Percentiles rank a stretch among this genome's conserved stretches.
Conservation (phyloP, 2,888 invertebrate genomes). For the Protophormia terraenovae region DNA sequence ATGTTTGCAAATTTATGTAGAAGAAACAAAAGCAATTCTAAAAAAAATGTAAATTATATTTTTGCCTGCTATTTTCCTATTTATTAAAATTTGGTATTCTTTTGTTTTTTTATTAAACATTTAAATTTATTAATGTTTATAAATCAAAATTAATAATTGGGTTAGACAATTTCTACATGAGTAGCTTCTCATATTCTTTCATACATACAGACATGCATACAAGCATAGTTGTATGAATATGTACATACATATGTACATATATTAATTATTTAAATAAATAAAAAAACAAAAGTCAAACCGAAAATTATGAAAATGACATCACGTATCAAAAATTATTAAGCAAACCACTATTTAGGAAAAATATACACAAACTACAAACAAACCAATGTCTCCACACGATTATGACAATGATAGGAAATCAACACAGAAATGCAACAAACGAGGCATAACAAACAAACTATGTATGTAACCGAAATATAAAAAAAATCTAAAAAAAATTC, state of each 20-base stretch:
- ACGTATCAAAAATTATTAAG: constrained; percentile 63
- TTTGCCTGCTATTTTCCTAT: not conserved
- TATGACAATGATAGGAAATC: constrained; percentile 50
- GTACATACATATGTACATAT: no score
- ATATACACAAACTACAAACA: not conserved
- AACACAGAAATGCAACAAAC: constrained; percentile 40
- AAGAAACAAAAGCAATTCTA: no score
- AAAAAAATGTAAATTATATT: no score
- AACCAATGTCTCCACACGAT: constrained; percentile 32
- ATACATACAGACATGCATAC: not conserved
- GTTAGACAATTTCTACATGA: constrained; percentile 60
- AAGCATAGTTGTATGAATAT: not conserved
- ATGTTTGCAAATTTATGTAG: no score
- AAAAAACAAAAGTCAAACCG: constrained; percentile 16
- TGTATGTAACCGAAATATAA: constrained; percentile 1
- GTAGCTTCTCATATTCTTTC: constrained; percentile 22
- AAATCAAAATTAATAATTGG: constrained; percentile 53
- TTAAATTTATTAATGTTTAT: not conserved
- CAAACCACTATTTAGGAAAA: constrained; percentile 8
- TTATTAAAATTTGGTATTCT: not conserved
- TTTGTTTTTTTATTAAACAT: constrained; percentile 3
- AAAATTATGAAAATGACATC: constrained; percentile 66
- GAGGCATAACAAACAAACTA: constrained; percentile 33
- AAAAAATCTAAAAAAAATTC: constrained; percentile 56
- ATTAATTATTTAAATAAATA: not conserved